Evolutionary conservation across 2,888 invertebrate genomes (phyloP), one percentile per base, ranked within the genome.

Genomic region (Chironomus tentans): DNA sequence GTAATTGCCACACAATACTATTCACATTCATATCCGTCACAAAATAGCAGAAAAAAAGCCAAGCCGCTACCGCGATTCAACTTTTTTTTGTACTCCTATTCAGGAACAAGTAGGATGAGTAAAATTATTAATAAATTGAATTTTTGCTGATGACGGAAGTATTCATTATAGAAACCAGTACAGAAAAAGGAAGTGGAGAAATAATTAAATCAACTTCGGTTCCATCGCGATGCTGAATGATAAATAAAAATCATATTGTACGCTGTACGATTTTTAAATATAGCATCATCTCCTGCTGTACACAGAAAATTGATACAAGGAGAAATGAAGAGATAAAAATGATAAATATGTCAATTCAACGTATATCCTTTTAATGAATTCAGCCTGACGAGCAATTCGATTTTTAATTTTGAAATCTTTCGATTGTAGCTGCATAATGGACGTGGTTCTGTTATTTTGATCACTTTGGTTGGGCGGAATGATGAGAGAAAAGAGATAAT

Each of bases 311-410:
- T 38, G 7, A 38, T 38, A 38, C 38, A 38, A 38, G 38, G 65
- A 65, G 65, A 18, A 65, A 65, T 13, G 6, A 13, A 65, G 21
- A 24, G 65, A 24, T 13, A 13, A 65, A 65, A 65, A 65, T 24
- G 65, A 65, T 65, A 65, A 65, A 65, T 13, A 65, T 65, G 65
- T 65, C 65, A 65, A 65, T 65, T 65, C 22, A 56, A 18, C 15
- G 18, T 7, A 15, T 18, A 56, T 56, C 15, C 56, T 56, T 56
- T 56, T 56, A 56, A 56, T 56, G 15, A 56, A 56, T 56, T 56
- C 56, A 56, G 15, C 10, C 7, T 38, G 38, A 38, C 38, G 38
- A 56, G 15, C 18, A 15, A 56, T 56, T 7, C 15, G 18, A 56
- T n/a, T 18, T 15, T 56, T 56, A 56, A 56, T 18, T 56, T 56